phyloP scores from a whole-genome alignment of 1,140 invertebrate species.

The Papilio aristodemus region DNA sequence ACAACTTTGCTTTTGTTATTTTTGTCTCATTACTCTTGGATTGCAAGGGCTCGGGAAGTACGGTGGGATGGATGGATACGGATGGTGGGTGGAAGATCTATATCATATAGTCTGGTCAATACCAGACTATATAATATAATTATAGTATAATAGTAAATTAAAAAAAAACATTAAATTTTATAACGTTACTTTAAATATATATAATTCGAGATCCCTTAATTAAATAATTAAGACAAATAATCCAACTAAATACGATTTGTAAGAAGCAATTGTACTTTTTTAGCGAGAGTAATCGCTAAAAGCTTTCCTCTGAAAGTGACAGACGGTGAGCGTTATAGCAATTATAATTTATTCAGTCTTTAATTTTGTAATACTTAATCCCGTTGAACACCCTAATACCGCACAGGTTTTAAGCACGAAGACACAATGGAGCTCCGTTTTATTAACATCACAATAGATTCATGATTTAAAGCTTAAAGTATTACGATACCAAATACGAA shows the following conservation, averaged over 20 bases:
- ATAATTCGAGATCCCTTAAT: neutral
- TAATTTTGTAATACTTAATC: neutral
- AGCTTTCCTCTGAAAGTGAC: neutral
- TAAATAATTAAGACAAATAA: neutral
- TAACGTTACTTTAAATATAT: neutral
- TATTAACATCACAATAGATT: constrained; percentile 8
- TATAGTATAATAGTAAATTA: too few relatives aligned
- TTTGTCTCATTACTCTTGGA: too few relatives aligned
- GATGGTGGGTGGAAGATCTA: too few relatives aligned
- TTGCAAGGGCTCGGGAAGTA: too few relatives aligned
- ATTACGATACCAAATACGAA: constrained; percentile 1
- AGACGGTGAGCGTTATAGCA: neutral
- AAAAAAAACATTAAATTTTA: constrained; percentile 7
- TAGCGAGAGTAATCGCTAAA: too few relatives aligned
- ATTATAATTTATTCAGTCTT: neutral
- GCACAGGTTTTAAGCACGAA: neutral
- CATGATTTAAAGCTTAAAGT: constrained; percentile 12
- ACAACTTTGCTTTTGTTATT: too few relatives aligned
- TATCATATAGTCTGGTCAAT: too few relatives aligned
- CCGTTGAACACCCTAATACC: neutral
- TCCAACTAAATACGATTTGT: neutral
- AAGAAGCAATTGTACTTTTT: neutral
- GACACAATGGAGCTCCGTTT: constrained; percentile 1
- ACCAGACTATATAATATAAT: too few relatives aligned
- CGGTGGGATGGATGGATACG: too few relatives aligned